Percentiles rank a stretch among this genome's conserved stretches.
phyloP scores from a whole-genome alignment of 2,113 vertebrate species.

The Coptodon rendalli region DNA sequence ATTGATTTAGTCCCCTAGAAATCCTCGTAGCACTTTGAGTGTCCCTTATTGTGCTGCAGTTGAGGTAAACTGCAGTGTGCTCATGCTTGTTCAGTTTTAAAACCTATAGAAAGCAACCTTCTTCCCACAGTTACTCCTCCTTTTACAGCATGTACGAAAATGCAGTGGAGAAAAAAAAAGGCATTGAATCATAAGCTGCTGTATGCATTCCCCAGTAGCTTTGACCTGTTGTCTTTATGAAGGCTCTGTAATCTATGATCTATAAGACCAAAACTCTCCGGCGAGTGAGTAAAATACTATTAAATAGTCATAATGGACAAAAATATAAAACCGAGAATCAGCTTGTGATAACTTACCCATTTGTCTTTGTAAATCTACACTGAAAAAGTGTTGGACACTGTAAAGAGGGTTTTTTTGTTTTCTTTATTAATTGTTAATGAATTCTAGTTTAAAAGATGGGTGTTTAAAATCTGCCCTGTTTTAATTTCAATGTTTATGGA shows the following conservation, averaged over 20 bases:
- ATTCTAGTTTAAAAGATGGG: not conserved
- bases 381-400: not conserved
- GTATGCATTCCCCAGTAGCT: not conserved
- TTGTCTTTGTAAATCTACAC: not conserved
- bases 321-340: not conserved
- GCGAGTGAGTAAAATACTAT: not conserved
- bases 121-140: not conserved
- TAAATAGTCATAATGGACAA: not conserved
- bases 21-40: not conserved
- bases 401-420: not conserved
- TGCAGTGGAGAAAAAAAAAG: not conserved
- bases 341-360: rapidly evolving
- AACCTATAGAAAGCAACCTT: not conserved
- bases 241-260: not conserved
- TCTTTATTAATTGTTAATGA: not conserved
- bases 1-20: not conserved
- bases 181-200: not conserved
- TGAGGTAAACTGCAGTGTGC: not conserved
- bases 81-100: not conserved
- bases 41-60: not conserved
- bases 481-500: not conserved
- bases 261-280: rapidly evolving
- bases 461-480: not conserved
- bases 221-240: not conserved
- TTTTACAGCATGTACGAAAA: not conserved